These are phyloP conservation scores for Microctenopoma lineatum DNA, from an alignment of 2,797 vertebrate genomes.

Conservation along the genomic window DNA sequence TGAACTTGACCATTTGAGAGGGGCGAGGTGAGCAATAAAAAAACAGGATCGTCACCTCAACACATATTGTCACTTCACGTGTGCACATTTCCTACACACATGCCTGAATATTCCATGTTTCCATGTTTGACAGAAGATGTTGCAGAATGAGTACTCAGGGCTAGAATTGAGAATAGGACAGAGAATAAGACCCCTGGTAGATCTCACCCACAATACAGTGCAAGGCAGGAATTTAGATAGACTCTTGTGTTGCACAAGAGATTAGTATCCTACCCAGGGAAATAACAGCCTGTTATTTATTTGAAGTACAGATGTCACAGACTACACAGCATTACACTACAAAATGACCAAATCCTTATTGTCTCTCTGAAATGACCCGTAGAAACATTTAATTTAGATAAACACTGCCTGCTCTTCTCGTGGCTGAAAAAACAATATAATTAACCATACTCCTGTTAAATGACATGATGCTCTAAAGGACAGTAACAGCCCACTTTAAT, in stretches of 20 bases:
- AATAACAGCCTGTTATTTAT: constrained; percentile 29
- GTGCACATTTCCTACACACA: constrained; percentile 14
- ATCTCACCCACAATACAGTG: constrained; percentile 18
- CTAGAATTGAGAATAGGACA: constrained; percentile 3
- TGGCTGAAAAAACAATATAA: constrained; percentile 46
- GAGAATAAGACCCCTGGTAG: constrained; percentile 19
- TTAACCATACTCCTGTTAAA: constrained; percentile 51
- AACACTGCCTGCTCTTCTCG: constrained; percentile 13
- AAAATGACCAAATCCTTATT: constrained; percentile 13
- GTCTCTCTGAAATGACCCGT: constrained; percentile 36
- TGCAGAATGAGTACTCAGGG: background rate
- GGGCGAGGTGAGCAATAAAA: constrained; percentile 30
- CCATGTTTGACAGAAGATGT: background rate
- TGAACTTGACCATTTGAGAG: constrained; percentile 25
- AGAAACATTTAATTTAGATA: constrained; percentile 51
- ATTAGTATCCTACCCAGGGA: constrained; percentile 16
- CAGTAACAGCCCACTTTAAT: constrained; percentile 59
- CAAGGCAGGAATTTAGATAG: background rate
- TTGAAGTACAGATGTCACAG: constrained; percentile 17
- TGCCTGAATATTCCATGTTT: constrained; percentile 26
- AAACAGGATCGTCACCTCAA: constrained; percentile 28
- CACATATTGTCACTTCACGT: constrained; percentile 13
- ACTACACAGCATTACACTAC: background rate
- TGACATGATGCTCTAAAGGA: constrained; percentile 61
- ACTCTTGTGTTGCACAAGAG: background rate